These are phyloP conservation scores for Steinernema feltiae DNA, from an alignment of 1,140 invertebrate genomes.

Conservation along the genomic window DNA sequence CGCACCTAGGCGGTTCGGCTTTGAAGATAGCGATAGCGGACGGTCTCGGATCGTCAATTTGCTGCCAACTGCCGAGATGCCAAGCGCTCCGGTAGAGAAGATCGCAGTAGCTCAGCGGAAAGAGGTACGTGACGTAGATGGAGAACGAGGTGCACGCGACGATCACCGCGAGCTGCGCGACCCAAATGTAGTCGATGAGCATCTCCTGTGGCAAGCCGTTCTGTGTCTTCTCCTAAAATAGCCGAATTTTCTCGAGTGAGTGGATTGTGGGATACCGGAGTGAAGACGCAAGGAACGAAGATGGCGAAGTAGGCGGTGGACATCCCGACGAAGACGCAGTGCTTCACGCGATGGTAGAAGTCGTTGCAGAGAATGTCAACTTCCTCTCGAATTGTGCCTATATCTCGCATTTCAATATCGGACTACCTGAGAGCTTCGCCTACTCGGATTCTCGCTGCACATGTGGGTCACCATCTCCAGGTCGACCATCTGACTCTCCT, in stretches of 20 bases:
- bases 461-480: slow-evolving; percentile 38
- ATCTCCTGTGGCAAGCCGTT: slow-evolving; percentile 66
- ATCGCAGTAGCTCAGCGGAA: slow-evolving; percentile 75
- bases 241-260: slow-evolving; percentile 26
- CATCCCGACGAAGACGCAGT: slow-evolving; percentile 80
- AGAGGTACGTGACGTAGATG: slow-evolving; percentile 73
- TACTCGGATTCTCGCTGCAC: slow-evolving; percentile 32
- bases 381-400: slow-evolving; percentile 70
- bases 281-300: slow-evolving; percentile 81
- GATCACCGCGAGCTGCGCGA: slow-evolving; percentile 73
- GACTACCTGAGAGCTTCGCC: slow-evolving; percentile 57
- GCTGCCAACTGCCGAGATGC: slow-evolving; percentile 79
- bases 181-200: slow-evolving; percentile 77
- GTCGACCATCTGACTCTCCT: slow-evolving; percentile 24
- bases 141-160: slow-evolving; percentile 76
- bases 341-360: slow-evolving; percentile 80
- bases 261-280: slow-evolving; percentile 65
- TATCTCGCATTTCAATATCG: slow-evolving; percentile 61
- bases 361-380: slow-evolving; percentile 75
- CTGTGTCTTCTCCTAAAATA: slow-evolving; percentile 40
- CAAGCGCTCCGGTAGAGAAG: slow-evolving; percentile 77
- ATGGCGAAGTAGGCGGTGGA: slow-evolving; percentile 82
- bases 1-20: too few species aligned
- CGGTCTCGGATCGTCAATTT: slow-evolving; percentile 65
- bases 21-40: too few species aligned